phyloP scores from a whole-genome alignment of 2,888 invertebrate genomes.

The Drosophila eohydei region DNA sequence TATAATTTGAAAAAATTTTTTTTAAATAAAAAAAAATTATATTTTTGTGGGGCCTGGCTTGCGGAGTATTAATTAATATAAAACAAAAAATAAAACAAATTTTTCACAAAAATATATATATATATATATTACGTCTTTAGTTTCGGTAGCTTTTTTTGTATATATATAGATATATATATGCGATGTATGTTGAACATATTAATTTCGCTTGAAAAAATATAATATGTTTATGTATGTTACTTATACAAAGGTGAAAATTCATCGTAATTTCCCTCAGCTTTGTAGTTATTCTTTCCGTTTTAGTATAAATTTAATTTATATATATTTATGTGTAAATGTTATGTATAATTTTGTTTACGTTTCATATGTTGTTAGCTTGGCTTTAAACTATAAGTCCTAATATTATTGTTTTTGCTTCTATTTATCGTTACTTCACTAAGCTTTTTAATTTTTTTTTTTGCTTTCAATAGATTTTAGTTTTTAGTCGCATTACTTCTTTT shows the following conservation, averaged over 20 bases:
- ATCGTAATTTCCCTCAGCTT: constrained; percentile 15
- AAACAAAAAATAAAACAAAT: constrained; percentile 32
- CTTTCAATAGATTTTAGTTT: constrained; percentile 17
- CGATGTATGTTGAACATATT: constrained; percentile 69
- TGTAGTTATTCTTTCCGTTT: constrained; percentile 8
- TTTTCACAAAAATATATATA: constrained; percentile 36
- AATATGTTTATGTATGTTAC: constrained; percentile 20
- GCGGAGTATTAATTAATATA: constrained; percentile 38
- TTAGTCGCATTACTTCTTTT: constrained; percentile 1
- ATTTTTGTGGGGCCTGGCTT: constrained; percentile 11
- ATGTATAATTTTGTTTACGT: constrained; percentile 51
- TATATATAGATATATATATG: constrained; percentile 27
- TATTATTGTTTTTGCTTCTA: constrained; percentile 61
- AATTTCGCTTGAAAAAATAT: constrained; percentile 73
- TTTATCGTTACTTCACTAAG: constrained; percentile 40
- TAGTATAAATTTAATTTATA: constrained; percentile 55
- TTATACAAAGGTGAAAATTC: constrained; percentile 41
- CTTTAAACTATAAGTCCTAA: constrained; percentile 67
- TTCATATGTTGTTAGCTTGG: constrained; percentile 70
- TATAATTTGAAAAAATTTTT: constrained; percentile 7
- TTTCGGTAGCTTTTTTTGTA: constrained; percentile 41
- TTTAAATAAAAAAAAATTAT: not conserved
- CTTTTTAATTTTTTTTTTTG: constrained; percentile 28
- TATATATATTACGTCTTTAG: constrained; percentile 66
- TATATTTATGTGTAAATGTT: constrained; percentile 31